Conservation (phyloP, 1,140 invertebrate genomes). For the Nebria ingens region DNA sequence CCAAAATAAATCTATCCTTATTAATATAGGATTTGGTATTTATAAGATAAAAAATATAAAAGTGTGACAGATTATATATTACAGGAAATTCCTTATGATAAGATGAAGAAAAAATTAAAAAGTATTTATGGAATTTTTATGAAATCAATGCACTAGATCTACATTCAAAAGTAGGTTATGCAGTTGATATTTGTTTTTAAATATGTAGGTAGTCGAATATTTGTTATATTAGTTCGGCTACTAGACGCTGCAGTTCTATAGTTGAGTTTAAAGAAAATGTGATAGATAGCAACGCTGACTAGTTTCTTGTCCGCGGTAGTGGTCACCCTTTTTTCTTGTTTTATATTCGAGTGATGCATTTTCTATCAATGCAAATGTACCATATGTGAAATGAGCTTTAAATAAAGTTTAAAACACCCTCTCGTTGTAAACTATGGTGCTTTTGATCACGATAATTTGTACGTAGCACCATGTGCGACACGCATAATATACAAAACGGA, state of each 20-base stretch:
- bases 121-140: too few species aligned
- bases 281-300: background rate
- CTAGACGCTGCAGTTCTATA: background rate
- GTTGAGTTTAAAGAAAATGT: background rate
- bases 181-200: background rate
- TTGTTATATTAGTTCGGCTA: background rate
- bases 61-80: too few species aligned
- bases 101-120: too few species aligned
- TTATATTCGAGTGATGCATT: background rate
- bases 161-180: too few species aligned
- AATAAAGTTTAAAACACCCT: conserved; percentile 8
- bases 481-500: background rate
- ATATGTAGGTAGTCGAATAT: background rate
- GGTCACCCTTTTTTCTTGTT: too few species aligned
- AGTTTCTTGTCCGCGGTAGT: too few species aligned
- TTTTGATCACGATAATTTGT: conserved; percentile 7
- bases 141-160: too few species aligned
- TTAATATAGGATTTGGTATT: too few species aligned
- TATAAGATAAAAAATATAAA: too few species aligned
- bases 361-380: background rate
- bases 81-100: too few species aligned
- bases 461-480: conserved; percentile 8
- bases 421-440: background rate
- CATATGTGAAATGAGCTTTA: conserved; percentile 6
- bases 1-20: too few species aligned